Evolutionary conservation across 2,113 vertebrate species (phyloP), one percentile per base, ranked within the genome.

Genomic region (Nymphicus hollandicus): DNA sequence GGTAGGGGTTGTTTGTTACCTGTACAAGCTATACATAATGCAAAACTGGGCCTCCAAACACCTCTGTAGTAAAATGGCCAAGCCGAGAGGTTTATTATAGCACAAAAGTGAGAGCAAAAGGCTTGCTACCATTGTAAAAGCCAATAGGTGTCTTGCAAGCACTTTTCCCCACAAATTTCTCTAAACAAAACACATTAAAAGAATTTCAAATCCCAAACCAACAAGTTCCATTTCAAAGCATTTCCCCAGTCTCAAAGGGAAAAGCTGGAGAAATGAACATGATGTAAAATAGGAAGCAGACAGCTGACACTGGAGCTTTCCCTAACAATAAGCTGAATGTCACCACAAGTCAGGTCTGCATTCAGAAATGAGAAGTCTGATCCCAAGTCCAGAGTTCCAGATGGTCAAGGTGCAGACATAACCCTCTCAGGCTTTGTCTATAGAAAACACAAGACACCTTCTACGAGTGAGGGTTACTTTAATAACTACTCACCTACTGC

Each of bases 221-320:
- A 66, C 39, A 78, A 29, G 47, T 84, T 81, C 81, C 13, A 70
- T 80, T 95, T 93, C 91, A 91, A 53, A 70, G 31, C 24, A 56
- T 89, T 74, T 94, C 44, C 18, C 58, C 95, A 63, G 78, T 91
- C 91, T 66, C 86, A 96, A 80, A 90, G 23, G 46, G 72, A 49
- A 60, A 93, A 91, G 72, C 9, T 77, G 68, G 78, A 93, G 87
- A 93, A 91, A 93, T 47, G 0, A 68, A 11, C 14, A 49, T 72
- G 15, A 86, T 61, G 52, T 33, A 55, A 95, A 94, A 47, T 29
- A 72, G 65, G 68, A 95, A 93, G 65, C 78, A 71, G 52, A 72
- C 3, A 65, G 65, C n/a, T 33, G 24, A 72, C 86, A 47, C 22
- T 31, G 24, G 60, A 56, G 19, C 18, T 84, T 71, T 74, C 58